phyloP scores from a whole-genome alignment of 2,888 invertebrate genomes.

The Diploptera punctata region DNA sequence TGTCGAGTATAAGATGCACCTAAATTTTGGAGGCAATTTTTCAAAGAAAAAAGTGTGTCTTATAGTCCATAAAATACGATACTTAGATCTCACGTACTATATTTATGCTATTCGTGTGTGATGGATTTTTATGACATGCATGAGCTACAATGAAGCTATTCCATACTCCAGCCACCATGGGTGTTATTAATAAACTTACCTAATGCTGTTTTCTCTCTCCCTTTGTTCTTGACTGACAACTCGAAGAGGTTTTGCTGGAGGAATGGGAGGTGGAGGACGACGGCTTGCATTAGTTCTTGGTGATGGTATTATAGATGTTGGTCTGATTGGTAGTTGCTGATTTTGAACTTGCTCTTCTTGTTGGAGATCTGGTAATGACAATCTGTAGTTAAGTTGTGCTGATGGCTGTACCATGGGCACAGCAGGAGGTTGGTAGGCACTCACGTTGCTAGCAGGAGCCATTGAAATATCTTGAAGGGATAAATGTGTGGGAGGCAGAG shows the following conservation, averaged over 20 bases:
- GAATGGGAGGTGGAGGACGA: constrained; percentile 56
- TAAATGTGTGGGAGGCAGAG: constrained; percentile 57
- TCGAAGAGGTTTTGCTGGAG: constrained; percentile 64
- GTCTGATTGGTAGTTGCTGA: not conserved
- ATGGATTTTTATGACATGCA: no score
- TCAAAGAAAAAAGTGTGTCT: no score
- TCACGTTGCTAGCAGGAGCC: not conserved
- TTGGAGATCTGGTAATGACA: constrained; percentile 65
- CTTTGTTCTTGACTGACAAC: constrained; percentile 44
- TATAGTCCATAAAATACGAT: no score
- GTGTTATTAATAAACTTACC: constrained; percentile 30
- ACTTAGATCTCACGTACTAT: no score
- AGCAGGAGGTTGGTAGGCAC: constrained; percentile 38
- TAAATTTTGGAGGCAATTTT: no score
- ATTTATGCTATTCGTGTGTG: no score
- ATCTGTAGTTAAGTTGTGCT: constrained; percentile 59
- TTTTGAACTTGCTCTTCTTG: constrained; percentile 50
- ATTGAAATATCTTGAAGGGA: constrained; percentile 68
- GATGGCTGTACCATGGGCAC: constrained; percentile 49
- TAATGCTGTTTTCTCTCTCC: constrained; percentile 46
- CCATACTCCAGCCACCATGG: no score
- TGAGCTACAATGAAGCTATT: no score
- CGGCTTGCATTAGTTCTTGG: constrained; percentile 4
- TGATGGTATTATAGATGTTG: constrained; percentile 43
- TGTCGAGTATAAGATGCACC: no score